These are phyloP conservation scores for Eupeodes corollae DNA, from an alignment of 1,140 invertebrate genomes.

Conservation along the genomic window DNA sequence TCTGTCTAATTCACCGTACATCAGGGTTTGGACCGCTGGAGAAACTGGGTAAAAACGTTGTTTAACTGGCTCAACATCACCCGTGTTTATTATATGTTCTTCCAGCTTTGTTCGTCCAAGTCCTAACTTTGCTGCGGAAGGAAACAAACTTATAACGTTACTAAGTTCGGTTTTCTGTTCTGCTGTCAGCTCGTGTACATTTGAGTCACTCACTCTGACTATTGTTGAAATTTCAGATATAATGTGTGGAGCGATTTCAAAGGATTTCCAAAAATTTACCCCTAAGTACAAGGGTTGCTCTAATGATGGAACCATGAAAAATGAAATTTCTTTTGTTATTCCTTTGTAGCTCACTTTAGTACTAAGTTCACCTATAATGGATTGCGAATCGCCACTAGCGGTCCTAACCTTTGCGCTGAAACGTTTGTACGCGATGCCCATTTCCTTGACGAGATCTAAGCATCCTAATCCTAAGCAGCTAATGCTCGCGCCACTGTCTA, in stretches of 20 bases:
- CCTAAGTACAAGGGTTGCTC: conserved; percentile 2
- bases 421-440: background rate
- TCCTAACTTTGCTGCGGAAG: conserved; percentile 1
- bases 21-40: no score
- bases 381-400: background rate
- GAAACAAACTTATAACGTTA: no score
- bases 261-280: conserved; percentile 5
- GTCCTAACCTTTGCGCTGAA: background rate
- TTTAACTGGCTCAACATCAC: no score
- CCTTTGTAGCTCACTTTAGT: background rate
- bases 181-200: background rate
- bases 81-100: no score
- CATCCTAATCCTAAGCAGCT: conserved; percentile 1
- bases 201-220: background rate
- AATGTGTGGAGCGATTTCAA: conserved; percentile 7
- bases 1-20: conserved; percentile 16
- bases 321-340: background rate
- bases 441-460: background rate
- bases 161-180: background rate
- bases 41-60: conserved; percentile 13
- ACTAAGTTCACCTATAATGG: background rate
- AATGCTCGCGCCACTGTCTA: conserved; percentile 2
- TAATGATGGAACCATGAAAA: conserved; percentile 3
- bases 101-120: conserved; percentile 23
- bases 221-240: background rate